These are phyloP conservation scores for Neolamprologus sp. DNA, from an alignment of 2,113 vertebrate species.

Conservation along the genomic window DNA sequence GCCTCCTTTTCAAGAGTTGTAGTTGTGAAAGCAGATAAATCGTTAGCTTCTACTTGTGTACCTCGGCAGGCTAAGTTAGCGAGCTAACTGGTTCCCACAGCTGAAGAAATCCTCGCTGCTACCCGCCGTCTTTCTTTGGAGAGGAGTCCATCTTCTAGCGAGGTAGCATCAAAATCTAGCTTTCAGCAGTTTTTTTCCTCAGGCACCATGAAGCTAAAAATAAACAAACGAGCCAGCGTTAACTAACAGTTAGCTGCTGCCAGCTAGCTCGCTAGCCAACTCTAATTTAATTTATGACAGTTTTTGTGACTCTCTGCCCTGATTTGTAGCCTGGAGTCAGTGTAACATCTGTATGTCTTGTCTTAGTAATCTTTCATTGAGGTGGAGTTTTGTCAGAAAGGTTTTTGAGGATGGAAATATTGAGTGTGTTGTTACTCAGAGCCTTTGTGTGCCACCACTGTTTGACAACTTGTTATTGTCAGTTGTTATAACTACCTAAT, in stretches of 20 bases:
- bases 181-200: background rate
- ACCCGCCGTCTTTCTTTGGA: background rate
- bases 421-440: constrained; percentile 31
- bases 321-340: background rate
- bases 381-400: background rate
- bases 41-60: constrained; percentile 31
- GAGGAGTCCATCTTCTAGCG: background rate
- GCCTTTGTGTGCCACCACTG: background rate
- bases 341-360: background rate
- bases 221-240: constrained; percentile 8
- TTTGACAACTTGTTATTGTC: background rate
- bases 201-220: background rate
- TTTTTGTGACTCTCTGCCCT: background rate
- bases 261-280: constrained; percentile 26
- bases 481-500: background rate
- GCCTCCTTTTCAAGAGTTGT: constrained; percentile 19
- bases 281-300: background rate
- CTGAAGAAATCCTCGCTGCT: background rate
- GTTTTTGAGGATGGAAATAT: constrained; percentile 49
- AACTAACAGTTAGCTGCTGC: constrained; percentile 17
- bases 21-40: background rate
- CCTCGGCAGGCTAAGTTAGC: constrained; percentile 18
- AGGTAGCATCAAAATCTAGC: constrained; percentile 1
- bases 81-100: constrained; percentile 1
- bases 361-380: background rate